Conservation (phyloP, 37 sponge, comb jelly and placozoan species). For the Ephydatia muelleri region DNA sequence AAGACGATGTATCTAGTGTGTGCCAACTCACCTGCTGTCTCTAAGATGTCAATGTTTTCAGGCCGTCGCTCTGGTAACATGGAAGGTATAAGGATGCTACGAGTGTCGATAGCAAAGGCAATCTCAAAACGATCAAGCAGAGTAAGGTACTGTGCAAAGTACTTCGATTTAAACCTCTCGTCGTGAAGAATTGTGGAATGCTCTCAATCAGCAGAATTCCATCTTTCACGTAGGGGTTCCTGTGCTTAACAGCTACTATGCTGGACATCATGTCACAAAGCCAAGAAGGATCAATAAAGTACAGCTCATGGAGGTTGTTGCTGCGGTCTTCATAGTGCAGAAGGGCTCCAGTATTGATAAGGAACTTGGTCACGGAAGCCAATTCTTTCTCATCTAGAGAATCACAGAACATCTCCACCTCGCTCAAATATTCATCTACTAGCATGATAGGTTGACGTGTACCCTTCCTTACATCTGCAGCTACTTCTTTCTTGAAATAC, state of each 20-base stretch:
- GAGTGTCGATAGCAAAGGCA: slow-evolving; percentile 61
- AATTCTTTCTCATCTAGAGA: slow-evolving; percentile 50
- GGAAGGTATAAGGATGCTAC: slow-evolving; percentile 60
- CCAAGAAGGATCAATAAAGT: slow-evolving; percentile 74
- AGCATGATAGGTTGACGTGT: slow-evolving; percentile 39
- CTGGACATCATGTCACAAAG: slow-evolving; percentile 77
- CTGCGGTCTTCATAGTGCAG: slow-evolving; percentile 69
- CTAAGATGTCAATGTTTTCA: slow-evolving; percentile 8
- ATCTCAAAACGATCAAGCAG: slow-evolving; percentile 75
- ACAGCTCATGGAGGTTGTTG: slow-evolving; percentile 62
- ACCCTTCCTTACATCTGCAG: not conserved
- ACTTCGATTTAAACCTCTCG: slow-evolving; percentile 49
- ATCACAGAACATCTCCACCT: slow-evolving; percentile 3
- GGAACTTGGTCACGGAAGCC: slow-evolving; percentile 42
- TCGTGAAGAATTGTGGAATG: slow-evolving; percentile 22
- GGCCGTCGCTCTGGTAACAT: slow-evolving; percentile 57
- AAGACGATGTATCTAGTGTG: slow-evolving; percentile 51
- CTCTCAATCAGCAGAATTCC: slow-evolving; percentile 54
- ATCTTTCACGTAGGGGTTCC: slow-evolving; percentile 51
- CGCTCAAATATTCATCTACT: slow-evolving; percentile 19
- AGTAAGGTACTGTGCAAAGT: slow-evolving; percentile 59
- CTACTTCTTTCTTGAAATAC: slow-evolving; percentile 10
- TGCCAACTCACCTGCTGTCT: not conserved
- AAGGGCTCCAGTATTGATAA: slow-evolving; percentile 49
- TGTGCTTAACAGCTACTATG: slow-evolving; percentile 13